Base-by-base conservation (phyloP, 2,797 vertebrate genomes). In the Sebastes dallii region DNA sequence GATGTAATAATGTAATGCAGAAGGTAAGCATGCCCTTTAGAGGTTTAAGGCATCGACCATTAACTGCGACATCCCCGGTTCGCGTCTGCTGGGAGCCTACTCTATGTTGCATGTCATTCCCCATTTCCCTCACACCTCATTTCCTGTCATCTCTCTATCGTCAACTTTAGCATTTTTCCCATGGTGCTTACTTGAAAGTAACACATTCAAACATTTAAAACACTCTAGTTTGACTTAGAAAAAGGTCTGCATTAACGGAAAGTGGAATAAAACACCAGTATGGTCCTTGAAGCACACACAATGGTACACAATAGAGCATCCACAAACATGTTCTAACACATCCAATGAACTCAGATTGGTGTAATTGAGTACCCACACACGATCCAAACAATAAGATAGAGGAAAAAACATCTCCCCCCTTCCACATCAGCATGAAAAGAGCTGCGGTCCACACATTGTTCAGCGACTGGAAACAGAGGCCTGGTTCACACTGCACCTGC, bases 401-500 rank as follows among this genome's bases (percentile, higher is more conserved):
- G 64, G 11, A 34, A 64, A 62, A 62, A 78, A 73, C 42, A 70
- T 72, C 73, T 69, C 10, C 54, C 29, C 11, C 11, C 72, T 30
- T 84, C 60, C 62, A 70, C 66, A 79, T 84, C 50, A 34, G 55
- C 62, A 32, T 64, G 68, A 77, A 86, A 85, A 69, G 54, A 72
- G 77, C 80, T 59, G 66, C 10, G 3, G 73, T 84, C 13, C 36
- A 67, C 77, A 86, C 72, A 81, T 79, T 86, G 85, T 88, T 90
- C 77, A 80, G 77, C 30, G 13, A 75, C 82, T 85, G 84, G 73
- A 88, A 90, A 89, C 84, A 74, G 65, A 78, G 82, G 52, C 77
- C 80, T 60, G 82, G 78, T 82, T 85, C 86, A 78, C 75, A 30
- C 76, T 87, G 88, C 89, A 92, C 91, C 92, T 93, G 89, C 92